phyloP scores from a whole-genome alignment of 2,113 vertebrate genomes.

The Protomyctophum bolini region DNA sequence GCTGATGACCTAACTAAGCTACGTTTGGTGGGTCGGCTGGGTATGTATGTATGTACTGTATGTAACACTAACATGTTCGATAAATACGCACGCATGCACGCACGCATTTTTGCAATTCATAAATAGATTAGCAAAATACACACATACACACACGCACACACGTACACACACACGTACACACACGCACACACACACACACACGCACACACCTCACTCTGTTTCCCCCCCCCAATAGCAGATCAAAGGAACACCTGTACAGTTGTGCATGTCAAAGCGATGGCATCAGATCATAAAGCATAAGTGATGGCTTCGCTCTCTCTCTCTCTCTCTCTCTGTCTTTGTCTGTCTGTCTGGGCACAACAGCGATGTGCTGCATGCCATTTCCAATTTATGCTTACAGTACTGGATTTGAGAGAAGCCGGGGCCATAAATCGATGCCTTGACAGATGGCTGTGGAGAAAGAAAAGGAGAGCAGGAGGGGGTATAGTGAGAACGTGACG shows the following conservation, averaged over 20 bases:
- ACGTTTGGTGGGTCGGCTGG: too few relatives aligned
- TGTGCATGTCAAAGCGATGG: conserved; percentile 32
- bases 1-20: too few relatives aligned
- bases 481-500: conserved; percentile 23
- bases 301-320: conserved; percentile 28
- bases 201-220: neutral
- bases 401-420: conserved; percentile 36
- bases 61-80: too few relatives aligned
- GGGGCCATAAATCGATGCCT: conserved; percentile 36
- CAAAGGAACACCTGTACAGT: conserved; percentile 27
- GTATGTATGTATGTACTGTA: too few relatives aligned
- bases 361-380: conserved; percentile 30
- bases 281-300: conserved; percentile 43
- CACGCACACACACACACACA: neutral
- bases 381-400: conserved; percentile 49
- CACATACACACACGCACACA: too few relatives aligned
- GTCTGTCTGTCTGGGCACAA: conserved; percentile 18
- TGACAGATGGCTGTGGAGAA: conserved; percentile 49
- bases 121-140: too few relatives aligned
- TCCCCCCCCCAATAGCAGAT: neutral
- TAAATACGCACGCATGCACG: too few relatives aligned
- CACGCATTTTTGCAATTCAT: too few relatives aligned
- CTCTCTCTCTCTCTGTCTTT: conserved; percentile 9
- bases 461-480: neutral
- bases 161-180: too few relatives aligned